A percentile compares a stretch with the other conserved stretches of the same genome.
phyloP scores from a whole-genome alignment of 2,797 vertebrate genomes.

The Tiaroga cobitis region DNA sequence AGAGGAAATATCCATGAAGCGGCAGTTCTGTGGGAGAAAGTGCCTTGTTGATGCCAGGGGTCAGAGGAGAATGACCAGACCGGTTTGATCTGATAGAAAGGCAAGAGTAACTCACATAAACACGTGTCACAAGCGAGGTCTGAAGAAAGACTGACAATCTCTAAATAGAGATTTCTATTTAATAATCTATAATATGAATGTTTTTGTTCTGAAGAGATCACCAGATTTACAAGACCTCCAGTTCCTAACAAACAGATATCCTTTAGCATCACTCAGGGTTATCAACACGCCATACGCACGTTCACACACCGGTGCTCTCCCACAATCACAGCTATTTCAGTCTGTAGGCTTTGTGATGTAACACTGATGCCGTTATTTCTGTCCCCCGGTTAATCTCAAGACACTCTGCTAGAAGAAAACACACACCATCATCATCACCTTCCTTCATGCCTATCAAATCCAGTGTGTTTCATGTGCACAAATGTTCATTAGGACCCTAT shows the following conservation, averaged over 20 bases:
- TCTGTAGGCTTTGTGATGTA: constrained; percentile 49
- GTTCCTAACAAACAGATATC: neutral
- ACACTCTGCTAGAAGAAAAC: neutral
- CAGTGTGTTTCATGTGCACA: neutral
- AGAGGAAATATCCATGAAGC: no score
- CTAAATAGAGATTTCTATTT: neutral
- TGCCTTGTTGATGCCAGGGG: constrained; percentile 47
- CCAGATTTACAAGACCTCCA: neutral
- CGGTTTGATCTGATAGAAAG: neutral
- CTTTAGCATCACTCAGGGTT: neutral
- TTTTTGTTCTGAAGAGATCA: neutral
- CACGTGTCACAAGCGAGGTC: no score
- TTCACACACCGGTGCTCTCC: constrained; percentile 21
- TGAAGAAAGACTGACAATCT: no score
- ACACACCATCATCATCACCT: constrained; percentile 60
- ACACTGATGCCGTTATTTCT: constrained; percentile 37
- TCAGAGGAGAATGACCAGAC: constrained; percentile 14
- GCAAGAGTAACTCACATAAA: neutral
- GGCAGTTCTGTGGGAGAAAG: neutral
- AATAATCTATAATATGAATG: neutral
- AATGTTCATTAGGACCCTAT: neutral
- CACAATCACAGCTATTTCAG: constrained; percentile 34
- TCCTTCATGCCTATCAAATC: neutral
- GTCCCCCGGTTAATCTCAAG: constrained; percentile 25
- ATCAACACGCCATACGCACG: neutral